A percentile compares a stretch with the other conserved stretches of the same genome.
Conservation (phyloP, 2,888 invertebrate species). For the Brachycybe producta region DNA sequence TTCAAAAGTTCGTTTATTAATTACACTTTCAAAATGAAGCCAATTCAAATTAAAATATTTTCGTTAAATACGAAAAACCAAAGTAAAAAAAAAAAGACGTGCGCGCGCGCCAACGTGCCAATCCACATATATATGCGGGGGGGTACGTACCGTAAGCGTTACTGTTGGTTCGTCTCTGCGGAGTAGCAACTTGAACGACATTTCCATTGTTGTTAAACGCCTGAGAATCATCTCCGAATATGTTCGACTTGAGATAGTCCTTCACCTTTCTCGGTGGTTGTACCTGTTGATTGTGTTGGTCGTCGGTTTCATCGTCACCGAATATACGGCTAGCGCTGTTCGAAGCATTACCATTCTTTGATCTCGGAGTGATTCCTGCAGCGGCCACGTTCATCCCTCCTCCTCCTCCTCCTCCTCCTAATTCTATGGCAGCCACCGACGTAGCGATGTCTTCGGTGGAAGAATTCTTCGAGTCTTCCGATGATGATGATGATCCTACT, state of each 20-base stretch:
- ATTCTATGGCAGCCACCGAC: background rate
- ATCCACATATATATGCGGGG: background rate
- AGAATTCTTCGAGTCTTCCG: too few relatives aligned
- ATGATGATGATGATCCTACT: background rate
- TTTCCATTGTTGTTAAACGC: conserved; percentile 5
- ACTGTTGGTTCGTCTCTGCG: too few relatives aligned
- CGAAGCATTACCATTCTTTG: background rate
- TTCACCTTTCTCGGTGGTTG: conserved; percentile 7
- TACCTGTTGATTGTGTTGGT: too few relatives aligned
- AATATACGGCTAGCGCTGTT: background rate
- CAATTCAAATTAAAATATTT: too few relatives aligned
- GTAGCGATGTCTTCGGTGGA: background rate
- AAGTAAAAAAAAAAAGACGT: background rate
- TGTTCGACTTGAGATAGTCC: conserved; percentile 12
- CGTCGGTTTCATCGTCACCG: background rate
- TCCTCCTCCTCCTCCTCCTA: background rate
- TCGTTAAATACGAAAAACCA: background rate
- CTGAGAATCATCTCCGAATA: conserved; percentile 6
- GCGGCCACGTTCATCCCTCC: background rate
- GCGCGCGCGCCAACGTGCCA: background rate
- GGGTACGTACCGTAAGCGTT: conserved; percentile 6
- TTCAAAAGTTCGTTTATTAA: too few relatives aligned
- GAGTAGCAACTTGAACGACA: background rate
- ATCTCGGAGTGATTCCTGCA: background rate
- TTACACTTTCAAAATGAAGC: too few relatives aligned